Conservation (phyloP, 2,888 invertebrate species). For the Drosophila anceps region DNA sequence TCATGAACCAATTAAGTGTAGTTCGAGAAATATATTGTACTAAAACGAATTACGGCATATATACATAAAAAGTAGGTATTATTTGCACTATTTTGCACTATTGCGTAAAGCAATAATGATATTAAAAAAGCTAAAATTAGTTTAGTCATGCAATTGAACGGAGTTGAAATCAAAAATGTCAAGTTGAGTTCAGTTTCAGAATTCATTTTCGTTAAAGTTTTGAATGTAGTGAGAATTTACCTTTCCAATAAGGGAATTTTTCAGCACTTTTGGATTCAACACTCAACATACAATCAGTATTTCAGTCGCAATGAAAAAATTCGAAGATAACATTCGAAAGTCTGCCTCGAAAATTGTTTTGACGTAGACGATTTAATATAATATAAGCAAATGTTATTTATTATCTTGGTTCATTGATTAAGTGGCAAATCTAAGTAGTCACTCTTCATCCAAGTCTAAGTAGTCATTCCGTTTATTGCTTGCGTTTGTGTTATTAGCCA, state of each 20-base stretch:
- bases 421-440: neutral
- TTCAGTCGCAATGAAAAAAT: neutral
- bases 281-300: neutral
- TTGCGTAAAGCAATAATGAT: neutral
- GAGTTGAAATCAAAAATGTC: neutral
- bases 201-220: neutral
- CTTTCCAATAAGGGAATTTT: no score
- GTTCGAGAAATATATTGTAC: neutral
- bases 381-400: neutral
- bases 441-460: neutral
- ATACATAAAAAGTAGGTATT: no score
- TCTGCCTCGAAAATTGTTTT: neutral
- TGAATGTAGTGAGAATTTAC: no score
- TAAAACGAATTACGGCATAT: neutral
- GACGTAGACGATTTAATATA: no score
- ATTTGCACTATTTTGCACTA: neutral
- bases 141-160: neutral
- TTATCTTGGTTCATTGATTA: no score
- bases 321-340: neutral
- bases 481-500: neutral
- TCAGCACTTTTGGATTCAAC: no score
- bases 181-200: neutral
- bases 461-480: neutral
- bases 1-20: neutral
- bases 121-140: neutral